Percentiles rank a stretch among this genome's conserved stretches.
These are phyloP conservation scores for Agonopterix heracliana DNA, from an alignment of 2,888 invertebrate species.

Conservation along the genomic window DNA sequence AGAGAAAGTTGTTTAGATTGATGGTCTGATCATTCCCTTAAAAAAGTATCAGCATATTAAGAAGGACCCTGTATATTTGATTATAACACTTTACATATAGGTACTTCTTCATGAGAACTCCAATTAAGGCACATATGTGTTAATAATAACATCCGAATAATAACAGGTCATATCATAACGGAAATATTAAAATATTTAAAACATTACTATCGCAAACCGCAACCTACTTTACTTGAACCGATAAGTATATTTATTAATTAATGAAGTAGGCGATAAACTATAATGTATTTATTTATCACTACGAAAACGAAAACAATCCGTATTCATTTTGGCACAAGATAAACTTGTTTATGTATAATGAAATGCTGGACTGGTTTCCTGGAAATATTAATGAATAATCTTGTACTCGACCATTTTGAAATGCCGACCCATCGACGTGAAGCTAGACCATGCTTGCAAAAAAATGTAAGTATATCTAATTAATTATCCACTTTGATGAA, in stretches of 20 bases:
- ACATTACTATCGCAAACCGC: slow-evolving; percentile 22
- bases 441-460: too few relatives aligned
- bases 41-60: too few relatives aligned
- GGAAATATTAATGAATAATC: slow-evolving; percentile 17
- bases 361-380: slow-evolving; percentile 36
- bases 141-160: too few relatives aligned
- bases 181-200: slow-evolving; percentile 17
- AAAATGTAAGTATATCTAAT: background rate
- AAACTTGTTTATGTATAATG: slow-evolving; percentile 38
- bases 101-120: too few relatives aligned
- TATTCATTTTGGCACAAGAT: slow-evolving; percentile 30
- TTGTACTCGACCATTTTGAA: background rate
- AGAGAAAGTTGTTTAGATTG: too few relatives aligned
- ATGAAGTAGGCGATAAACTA: slow-evolving; percentile 38
- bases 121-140: too few relatives aligned
- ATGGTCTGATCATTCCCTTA: too few relatives aligned
- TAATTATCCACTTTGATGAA: background rate
- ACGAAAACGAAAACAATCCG: slow-evolving; percentile 54
- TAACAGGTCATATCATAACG: background rate
- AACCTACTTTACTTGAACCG: slow-evolving; percentile 32
- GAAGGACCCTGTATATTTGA: too few relatives aligned
- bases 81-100: too few relatives aligned
- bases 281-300: slow-evolving; percentile 39
- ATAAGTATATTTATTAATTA: slow-evolving; percentile 57
- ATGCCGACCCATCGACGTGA: background rate